Evolutionary conservation across 2,888 invertebrate genomes (phyloP).

Genomic region (Meloe dianella): DNA sequence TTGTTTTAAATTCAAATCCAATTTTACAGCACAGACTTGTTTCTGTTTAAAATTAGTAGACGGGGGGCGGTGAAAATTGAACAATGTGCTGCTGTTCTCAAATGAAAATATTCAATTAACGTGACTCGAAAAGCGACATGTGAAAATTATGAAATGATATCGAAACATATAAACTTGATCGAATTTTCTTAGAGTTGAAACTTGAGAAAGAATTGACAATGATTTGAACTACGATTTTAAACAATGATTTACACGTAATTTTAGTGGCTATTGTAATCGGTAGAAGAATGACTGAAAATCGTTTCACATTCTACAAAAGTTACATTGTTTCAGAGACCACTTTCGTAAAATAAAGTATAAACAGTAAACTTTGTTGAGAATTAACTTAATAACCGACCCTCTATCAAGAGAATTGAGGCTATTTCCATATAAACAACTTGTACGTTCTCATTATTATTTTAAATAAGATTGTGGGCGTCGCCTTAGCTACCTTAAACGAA

Average conservation of each 20-base stretch:
- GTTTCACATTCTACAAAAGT: not conserved
- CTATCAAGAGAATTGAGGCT: not conserved
- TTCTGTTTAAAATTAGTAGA: not conserved
- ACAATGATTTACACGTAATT: not conserved
- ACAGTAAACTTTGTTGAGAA: constrained; percentile 13
- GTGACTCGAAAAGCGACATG: not conserved
- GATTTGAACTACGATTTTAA: not conserved
- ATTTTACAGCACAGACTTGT: not conserved
- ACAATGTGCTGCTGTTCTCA: not conserved
- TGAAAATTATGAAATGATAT: not conserved
- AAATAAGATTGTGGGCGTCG: not conserved
- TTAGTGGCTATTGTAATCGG: not conserved
- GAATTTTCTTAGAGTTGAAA: not conserved
- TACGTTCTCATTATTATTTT: not conserved
- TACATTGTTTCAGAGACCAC: constrained; percentile 1
- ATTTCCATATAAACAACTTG: constrained; percentile 9
- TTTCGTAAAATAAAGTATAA: not conserved
- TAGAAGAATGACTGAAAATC: not conserved
- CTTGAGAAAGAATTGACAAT: not conserved
- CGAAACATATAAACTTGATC: not conserved
- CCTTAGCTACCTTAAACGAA: not conserved
- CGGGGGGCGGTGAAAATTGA: not conserved
- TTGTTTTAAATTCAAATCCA: constrained; percentile 7
- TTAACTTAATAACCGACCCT: constrained; percentile 12
- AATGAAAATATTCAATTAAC: not conserved